Base-by-base conservation (phyloP, 2,113 vertebrate genomes). In the Lasiurus borealis region DNA sequence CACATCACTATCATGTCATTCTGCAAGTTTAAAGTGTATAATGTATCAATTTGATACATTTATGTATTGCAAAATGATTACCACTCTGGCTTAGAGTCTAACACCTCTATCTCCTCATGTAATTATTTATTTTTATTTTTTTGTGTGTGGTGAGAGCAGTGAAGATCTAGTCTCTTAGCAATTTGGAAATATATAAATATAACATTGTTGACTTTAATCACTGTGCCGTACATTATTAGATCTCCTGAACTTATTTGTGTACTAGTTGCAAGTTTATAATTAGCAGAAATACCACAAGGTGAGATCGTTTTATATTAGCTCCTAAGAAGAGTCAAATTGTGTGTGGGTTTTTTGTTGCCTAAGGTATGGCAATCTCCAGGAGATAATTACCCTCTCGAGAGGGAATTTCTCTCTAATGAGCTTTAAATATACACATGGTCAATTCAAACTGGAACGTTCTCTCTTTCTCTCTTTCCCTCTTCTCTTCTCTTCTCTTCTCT, bases 401-500 rank as follows among this genome's bases (percentile, higher is more conserved):
- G 85, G 75, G 34, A 92, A 92, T 84, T 92, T 92, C 71, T 88
- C 46, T 64, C 50, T 91, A 88, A 86, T 92, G 50, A 84, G 40
- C 52, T 71, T 92, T 77, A 84, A 95, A 82, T 77, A 72, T 3
- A 92, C 10, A 44, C 62, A 77, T 19, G 66, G 40, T 52, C 64
- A 44, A 44, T 11, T 84, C 71, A 88, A 11, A 8, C 52, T 88
- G 36, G 15, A 69, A 76, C 27, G 29, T 62, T 83, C 36, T 27
- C 31, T 25, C 7, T 59, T 31, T 66, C 59, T 50, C 7, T 76
- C 40, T 64, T n/a, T n/a, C n/a, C n/a, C n/a, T n/a, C n/a, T n/a
- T n/a, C n/a, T n/a, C n/a, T n/a, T n/a, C n/a, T n/a, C n/a, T n/a
- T n/a, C n/a, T n/a, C n/a, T n/a, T n/a, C n/a, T n/a, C n/a, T n/a